A percentile compares a stretch with the other conserved stretches of the same genome.
Evolutionary conservation across 2,888 invertebrate species (phyloP).

Genomic region (Diaperis boleti): DNA sequence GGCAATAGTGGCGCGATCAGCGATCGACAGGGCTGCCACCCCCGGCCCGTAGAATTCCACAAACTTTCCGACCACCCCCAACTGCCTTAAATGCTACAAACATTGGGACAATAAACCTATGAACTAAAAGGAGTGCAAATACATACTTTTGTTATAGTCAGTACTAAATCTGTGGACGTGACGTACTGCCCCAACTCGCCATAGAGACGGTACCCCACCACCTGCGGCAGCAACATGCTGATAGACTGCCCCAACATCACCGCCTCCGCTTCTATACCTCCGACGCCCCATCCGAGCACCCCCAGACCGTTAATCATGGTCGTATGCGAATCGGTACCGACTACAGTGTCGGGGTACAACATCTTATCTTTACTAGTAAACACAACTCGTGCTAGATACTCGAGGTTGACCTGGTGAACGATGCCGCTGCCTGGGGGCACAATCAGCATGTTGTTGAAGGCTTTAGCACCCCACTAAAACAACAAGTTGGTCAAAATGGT

Average conservation of each 20-base stretch:
- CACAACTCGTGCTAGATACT: slow-evolving; percentile 92
- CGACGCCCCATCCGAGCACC: slow-evolving; percentile 96
- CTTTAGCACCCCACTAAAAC: slow-evolving; percentile 94
- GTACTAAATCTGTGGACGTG: slow-evolving; percentile 96
- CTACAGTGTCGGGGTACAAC: slow-evolving; percentile 84
- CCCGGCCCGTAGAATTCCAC: slow-evolving; percentile 99
- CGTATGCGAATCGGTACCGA: slow-evolving; percentile 98
- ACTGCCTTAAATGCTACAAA: slow-evolving; percentile 78
- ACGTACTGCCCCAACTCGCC: slow-evolving; percentile 85
- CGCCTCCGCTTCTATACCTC: slow-evolving; percentile 98
- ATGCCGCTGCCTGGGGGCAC: slow-evolving; percentile 99
- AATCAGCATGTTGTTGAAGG: slow-evolving; percentile 95
- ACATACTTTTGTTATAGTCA: slow-evolving; percentile 95
- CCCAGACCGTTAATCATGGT: slow-evolving; percentile 99
- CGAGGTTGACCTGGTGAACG: slow-evolving; percentile 98
- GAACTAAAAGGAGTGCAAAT: background rate
- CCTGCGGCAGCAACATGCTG: slow-evolving; percentile 95
- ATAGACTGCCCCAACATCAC: slow-evolving; percentile 99
- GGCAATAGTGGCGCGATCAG: slow-evolving; percentile 96
- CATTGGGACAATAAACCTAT: slow-evolving; percentile 6
- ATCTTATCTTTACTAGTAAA: slow-evolving; percentile 75
- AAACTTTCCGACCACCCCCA: slow-evolving; percentile 98
- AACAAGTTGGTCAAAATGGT: background rate
- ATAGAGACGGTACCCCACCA: slow-evolving; percentile 91
- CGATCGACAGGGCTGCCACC: slow-evolving; percentile 89